Base-by-base conservation (phyloP, 2,797 vertebrate genomes). In the Pseudocheirus occidentalis region DNA sequence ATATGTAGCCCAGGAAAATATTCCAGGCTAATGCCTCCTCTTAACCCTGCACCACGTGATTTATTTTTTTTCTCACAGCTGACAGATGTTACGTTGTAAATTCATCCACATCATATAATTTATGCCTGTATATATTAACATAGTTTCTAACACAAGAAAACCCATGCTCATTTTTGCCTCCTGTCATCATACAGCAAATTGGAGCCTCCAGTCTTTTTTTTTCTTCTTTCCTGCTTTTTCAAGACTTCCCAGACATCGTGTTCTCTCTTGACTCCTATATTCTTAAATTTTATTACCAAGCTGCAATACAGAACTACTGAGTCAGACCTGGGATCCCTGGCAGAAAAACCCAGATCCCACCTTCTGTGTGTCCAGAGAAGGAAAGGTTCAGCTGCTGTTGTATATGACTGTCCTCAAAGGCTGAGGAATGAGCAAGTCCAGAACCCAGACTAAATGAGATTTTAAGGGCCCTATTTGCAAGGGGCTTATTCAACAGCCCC, bases 41-140 rank as follows among this genome's bases (percentile, higher is more conserved):
- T 97, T 94, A 87, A 92, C 62, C 96, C 96, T 97, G 95, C 89
- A 96, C 90, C 95, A 90, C 58, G 55, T 96, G 97, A 98, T 98
- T 95, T 90, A 94, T 50, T 96, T 94, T 97, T 96, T 96, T 90
- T 91, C 92, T 95, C 52, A 93, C 94, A 95, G 95, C 92, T 96
- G 95, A 97, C 97, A 98, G 96, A 97, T 96, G 94, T 95, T 96
- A 28, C 27, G 90, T 93, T 96, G 59, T 95, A 98, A 97, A 95
- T 95, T 59, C 92, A 96, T 50, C 29, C 94, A 94, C 73, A 95
- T 93, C 92, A 16, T 94, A 94, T 96, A 97, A 93, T 73, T 59
- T 92, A 95, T 92, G 96, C 94, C 95, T 97, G 95, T 81, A 93
- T 87, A 46, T 91, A 96, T 94, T 96, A 97, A 94, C 40, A 95